Evolutionary conservation across 2,888 invertebrate genomes (phyloP).

Genomic region (Hydroisotoma schaefferi): DNA sequence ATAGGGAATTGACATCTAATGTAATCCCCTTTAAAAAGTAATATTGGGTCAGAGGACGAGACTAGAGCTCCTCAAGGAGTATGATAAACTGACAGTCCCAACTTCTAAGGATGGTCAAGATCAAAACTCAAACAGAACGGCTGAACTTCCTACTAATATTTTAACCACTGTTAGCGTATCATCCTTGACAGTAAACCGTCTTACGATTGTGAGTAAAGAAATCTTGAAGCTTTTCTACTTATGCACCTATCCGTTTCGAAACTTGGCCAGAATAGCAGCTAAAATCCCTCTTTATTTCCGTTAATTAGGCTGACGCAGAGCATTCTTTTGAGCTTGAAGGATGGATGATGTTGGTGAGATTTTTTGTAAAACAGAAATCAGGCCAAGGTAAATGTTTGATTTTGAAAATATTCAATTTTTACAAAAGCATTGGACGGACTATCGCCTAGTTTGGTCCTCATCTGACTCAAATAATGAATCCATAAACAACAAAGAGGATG

Average conservation of each 20-base stretch:
- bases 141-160: slow-evolving; percentile 8
- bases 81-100: slow-evolving; percentile 41
- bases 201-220: slow-evolving; percentile 38
- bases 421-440: slow-evolving; percentile 37
- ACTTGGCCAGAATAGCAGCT: no score
- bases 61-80: slow-evolving; percentile 24
- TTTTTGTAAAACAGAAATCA: background rate
- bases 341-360: slow-evolving; percentile 43
- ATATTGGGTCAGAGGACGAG: no score
- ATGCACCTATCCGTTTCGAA: background rate
- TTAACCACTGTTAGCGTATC: slow-evolving; percentile 35
- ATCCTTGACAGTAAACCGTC: slow-evolving; percentile 37
- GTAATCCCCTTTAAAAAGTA: no score
- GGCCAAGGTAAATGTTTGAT: slow-evolving; percentile 6
- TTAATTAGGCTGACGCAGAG: slow-evolving; percentile 39
- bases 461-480: no score
- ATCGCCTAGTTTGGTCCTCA: slow-evolving; percentile 39
- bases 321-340: slow-evolving; percentile 43
- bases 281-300: no score
- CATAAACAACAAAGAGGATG: slow-evolving; percentile 11
- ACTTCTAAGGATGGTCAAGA: slow-evolving; percentile 16
- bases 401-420: slow-evolving; percentile 5
- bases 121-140: no score
- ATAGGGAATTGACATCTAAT: no score
- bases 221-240: background rate